Evolutionary conservation across 2,797 vertebrate species (phyloP), one percentile per base, ranked within the genome.

Genomic region (Malurus leucopterus): DNA sequence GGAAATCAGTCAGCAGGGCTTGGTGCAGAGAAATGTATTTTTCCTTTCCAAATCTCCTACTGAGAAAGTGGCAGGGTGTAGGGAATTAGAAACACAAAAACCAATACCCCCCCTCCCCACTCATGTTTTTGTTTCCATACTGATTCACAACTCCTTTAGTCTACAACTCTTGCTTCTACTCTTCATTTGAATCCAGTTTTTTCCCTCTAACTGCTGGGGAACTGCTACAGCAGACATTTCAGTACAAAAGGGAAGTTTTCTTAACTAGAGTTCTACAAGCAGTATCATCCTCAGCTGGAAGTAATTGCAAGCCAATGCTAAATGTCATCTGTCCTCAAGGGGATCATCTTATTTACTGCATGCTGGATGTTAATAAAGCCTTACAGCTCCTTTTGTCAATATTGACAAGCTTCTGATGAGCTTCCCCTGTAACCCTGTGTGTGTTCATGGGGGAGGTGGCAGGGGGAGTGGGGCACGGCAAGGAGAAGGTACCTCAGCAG

Each of bases 361-460:
- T 4, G 3, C 57, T 27, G 47, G 72, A 10, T 24, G 15, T 15
- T 58, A 61, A 64, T 27, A 58, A 83, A 72, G 32, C n/a, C 26
- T 63, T 82, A 36, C 41, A 62, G 61, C 46, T 70, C 38, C 22
- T 43, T 82, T 17, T 70, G 26, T 17, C n/a, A n/a, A n/a, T 49
- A n/a, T 54, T 36, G 24, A 22, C 24, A 40, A 51, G 38, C 20
- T 61, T 62, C 23, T 76, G 34, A 26, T 68, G 76, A 51, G 22
- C 43, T 23, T 58, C 15, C 44, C 36, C 32, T 67, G 47, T 15
- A 54, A 29, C 18, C 24, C 54, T 15, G 30, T 5, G 34, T 20
- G 15, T 55, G 47, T 7, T 63, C 44, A 6, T 0, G 0, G 6
- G 29, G 24, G 7, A n/a, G 8, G n/a, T 13, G 34, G 26, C 47